Evolutionary conservation across 2,888 invertebrate genomes (phyloP), one percentile per base, ranked within the genome.

Genomic region (Parthenolecanium corni): DNA sequence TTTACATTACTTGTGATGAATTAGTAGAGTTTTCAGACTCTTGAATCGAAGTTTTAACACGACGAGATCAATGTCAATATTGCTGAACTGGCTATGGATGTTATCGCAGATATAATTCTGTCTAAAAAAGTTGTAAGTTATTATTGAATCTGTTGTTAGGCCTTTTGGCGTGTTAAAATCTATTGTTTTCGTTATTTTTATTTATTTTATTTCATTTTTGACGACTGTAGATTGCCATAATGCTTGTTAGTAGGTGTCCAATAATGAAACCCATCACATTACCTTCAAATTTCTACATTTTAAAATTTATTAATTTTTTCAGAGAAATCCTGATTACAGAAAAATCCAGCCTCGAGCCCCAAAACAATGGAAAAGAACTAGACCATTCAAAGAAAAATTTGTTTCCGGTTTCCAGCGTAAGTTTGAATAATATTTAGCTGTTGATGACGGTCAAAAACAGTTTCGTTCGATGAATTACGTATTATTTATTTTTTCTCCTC

Each of bases 361-460:
- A 5, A 61, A 61, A 24, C 49, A 51, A 20, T 61, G 61, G 61
- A 61, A 61, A 21, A 49, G 51, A 61, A 61, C 61, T 2, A 49
- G 61, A 61, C 61, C 61, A n/a, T 61, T 61, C n/a, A 61, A 61
- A 14, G 61, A 61, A 18, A 61, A 38, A 51, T 61, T 61, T 21
- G 61, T 61, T 6, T 61, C 61, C 2, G 61, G 61, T 11, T 61
- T 61, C 21, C 61, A 61, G 23, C 61, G 61, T 61, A 38, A 61
- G 61, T 61, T 1, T 36, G n/a, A 52, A 18, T 18, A 20, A 9
- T 38, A 9, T 9, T 11, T 11, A 38, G 9, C 14, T 38, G 24
- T n/a, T 47, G 20, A 52, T 52, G 18, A 21, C n/a, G 23, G 40
- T 36, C 52, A 52, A 52, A 36, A 52, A 52, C n/a, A n/a, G n/a